Base-by-base conservation (phyloP, 2,113 vertebrate species). In the Castor canadensis region DNA sequence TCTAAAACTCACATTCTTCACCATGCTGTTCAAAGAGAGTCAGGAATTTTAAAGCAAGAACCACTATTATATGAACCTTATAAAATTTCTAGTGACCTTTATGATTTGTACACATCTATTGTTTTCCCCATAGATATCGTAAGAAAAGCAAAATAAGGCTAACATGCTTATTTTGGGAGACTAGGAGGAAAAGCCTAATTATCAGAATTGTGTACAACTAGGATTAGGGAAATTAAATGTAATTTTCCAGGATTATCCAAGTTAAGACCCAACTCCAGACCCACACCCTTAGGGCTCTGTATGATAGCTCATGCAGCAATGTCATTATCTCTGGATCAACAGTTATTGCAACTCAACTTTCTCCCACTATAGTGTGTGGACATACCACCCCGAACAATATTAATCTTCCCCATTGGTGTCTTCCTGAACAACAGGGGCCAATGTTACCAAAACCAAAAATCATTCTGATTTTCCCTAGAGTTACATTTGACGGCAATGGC, bases 391-490 rank as follows among this genome's bases (percentile, higher is more conserved):
- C 24, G n/a, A 24, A 13, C 9, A 11, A 4, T 30, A 4, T 66
- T 47, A 1, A 17, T 49, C 66, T 66, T 76, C 40, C 45, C 79
- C 13, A 45, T 4, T 22, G 11, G 28, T 32, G 28, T 5, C 49
- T 85, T 71, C 19, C 11, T n/a, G 47, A 30, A 30, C 16, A 83
- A 28, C 13, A 35, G 0, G 5, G 30, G 47, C 24, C 24, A 47
- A 4, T 58, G 87, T 91, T 43, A 67, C 35, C 35, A 24, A 82
- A 87, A 52, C 35, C 52, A 12, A 30, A 54, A 73, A 20, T 45
- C 56, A 26, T 1, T 11, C 22, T 73, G 6, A 10, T 6, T 76
- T 15, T 43, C 60, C 1, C 0, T 0, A 10, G 16, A 64, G 10
- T 56, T 38, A 26, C 26, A 66, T 58, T 81, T 62, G 19, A 58